Evolutionary conservation across 2,113 vertebrate species (phyloP), one percentile per base, ranked within the genome.

Genomic region (Vulpes vulpes): DNA sequence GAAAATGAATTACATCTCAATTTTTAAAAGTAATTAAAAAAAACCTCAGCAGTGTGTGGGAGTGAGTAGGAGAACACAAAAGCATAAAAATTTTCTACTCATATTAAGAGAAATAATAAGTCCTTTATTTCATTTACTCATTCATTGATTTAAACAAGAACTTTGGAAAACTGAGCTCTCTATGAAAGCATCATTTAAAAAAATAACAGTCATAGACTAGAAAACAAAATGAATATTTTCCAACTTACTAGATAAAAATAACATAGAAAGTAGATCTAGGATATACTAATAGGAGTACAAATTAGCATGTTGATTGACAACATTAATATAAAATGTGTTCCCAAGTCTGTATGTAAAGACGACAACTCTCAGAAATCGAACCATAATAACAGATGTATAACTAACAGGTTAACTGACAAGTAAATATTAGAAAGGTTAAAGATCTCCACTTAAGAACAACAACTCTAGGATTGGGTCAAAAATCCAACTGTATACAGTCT

Each of bases 91-190:
- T 32, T 62, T 59, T 62, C 83, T 82, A 32, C 14, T 15, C 14
- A 57, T 74, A 51, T 96, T 92, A 25, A 83, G 38, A 96, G 27
- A 95, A 94, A 91, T 89, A 23, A 91, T 69, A 81, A 86, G 30
- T 65, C 53, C 12, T 86, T 93, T 94, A 93, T 87, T 97, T 92
- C 17, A 95, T 90, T 90, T 95, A 59, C 83, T 94, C n/a, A n/a
- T 76, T 95, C 55, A 74, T 2, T 95, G 71, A 95, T 89, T 88
- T 78, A 32, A 94, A 81, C 12, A 92, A 94, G 23, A 23, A 76
- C 69, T 84, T 89, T 82, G 38, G 85, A 83, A 96, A 97, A 93
- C 55, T 30, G 55, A 86, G 12, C 85, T 91, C 32, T 88, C 59
- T 92, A 59, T 43, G 93, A 93, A 87, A 65, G 5, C 17, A 92